Conservation (phyloP, 2,888 invertebrate species). For the Zygogramma bicolorata region DNA sequence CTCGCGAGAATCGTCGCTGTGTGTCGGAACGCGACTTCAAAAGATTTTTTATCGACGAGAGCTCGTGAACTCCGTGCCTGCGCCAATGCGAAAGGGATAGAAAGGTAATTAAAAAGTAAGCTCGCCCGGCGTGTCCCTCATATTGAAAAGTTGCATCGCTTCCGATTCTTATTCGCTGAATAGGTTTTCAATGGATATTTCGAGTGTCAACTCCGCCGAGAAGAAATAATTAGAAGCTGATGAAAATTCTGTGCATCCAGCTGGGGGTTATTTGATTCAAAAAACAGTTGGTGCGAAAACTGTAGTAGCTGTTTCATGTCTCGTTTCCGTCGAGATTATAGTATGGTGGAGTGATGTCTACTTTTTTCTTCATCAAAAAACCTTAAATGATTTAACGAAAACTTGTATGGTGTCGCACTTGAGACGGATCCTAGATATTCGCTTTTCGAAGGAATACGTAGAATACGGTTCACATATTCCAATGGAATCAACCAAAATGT, state of each 20-base stretch:
- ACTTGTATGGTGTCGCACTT: no score
- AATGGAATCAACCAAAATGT: no score
- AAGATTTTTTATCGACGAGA: slow-evolving; percentile 23
- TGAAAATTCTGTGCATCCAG: background rate
- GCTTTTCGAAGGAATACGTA: no score
- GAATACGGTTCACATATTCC: no score
- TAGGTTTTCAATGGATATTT: slow-evolving; percentile 32
- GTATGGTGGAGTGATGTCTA: no score
- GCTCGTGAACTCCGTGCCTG: slow-evolving; percentile 32
- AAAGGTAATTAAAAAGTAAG: slow-evolving; percentile 41
- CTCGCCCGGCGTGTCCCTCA: slow-evolving; percentile 13
- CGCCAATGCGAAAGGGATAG: slow-evolving; percentile 30
- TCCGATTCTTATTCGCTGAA: background rate
- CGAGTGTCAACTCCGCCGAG: slow-evolving; percentile 20
- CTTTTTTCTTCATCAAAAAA: no score
- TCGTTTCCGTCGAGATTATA: background rate
- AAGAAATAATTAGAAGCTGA: slow-evolving; percentile 1
- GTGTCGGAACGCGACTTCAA: slow-evolving; percentile 14
- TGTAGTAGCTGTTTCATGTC: background rate
- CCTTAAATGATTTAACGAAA: no score
- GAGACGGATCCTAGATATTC: no score
- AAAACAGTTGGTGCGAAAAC: background rate
- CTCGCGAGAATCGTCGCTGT: background rate
- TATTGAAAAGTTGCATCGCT: slow-evolving; percentile 20
- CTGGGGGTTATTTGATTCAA: background rate